Evolutionary conservation across 2,797 vertebrate species (phyloP).

Genomic region (Crocidura indochinensis): DNA sequence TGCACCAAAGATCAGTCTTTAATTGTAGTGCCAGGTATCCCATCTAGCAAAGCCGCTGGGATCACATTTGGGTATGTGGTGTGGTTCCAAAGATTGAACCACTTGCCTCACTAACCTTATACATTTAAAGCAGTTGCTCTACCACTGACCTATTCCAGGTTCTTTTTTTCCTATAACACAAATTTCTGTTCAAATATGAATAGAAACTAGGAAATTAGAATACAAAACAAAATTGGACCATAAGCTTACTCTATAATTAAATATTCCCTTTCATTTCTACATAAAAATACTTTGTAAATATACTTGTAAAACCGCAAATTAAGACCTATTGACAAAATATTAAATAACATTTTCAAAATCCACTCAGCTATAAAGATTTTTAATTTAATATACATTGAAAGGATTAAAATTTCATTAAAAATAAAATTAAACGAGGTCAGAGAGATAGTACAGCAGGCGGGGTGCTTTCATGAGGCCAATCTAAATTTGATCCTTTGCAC

Average conservation of each 20-base stretch:
- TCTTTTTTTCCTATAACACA: slow-evolving; percentile 45
- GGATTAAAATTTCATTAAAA: slow-evolving; percentile 12
- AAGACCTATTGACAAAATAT: slow-evolving; percentile 60
- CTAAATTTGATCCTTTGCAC: too few relatives aligned
- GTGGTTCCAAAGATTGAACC: too few relatives aligned
- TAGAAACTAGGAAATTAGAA: slow-evolving; percentile 50
- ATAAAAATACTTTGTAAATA: slow-evolving; percentile 49
- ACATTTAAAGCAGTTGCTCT: too few relatives aligned
- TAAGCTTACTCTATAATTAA: slow-evolving; percentile 51
- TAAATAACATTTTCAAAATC: slow-evolving; percentile 59
- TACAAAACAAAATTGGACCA: slow-evolving; percentile 45
- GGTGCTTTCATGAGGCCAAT: too few relatives aligned
- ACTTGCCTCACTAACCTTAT: too few relatives aligned
- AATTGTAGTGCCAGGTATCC: too few relatives aligned
- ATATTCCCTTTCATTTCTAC: slow-evolving; percentile 42
- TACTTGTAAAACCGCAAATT: slow-evolving; percentile 60
- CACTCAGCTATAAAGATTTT: slow-evolving; percentile 35
- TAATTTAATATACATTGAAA: slow-evolving; percentile 67
- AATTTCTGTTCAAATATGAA: slow-evolving; percentile 50
- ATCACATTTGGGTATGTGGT: too few relatives aligned
- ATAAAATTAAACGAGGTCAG: too few relatives aligned
- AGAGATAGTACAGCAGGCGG: too few relatives aligned
- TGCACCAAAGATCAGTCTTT: too few relatives aligned
- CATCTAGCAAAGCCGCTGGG: too few relatives aligned
- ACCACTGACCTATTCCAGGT: too few relatives aligned